phyloP scores from a whole-genome alignment of 2,113 vertebrate species.

The Pipa parva region DNA sequence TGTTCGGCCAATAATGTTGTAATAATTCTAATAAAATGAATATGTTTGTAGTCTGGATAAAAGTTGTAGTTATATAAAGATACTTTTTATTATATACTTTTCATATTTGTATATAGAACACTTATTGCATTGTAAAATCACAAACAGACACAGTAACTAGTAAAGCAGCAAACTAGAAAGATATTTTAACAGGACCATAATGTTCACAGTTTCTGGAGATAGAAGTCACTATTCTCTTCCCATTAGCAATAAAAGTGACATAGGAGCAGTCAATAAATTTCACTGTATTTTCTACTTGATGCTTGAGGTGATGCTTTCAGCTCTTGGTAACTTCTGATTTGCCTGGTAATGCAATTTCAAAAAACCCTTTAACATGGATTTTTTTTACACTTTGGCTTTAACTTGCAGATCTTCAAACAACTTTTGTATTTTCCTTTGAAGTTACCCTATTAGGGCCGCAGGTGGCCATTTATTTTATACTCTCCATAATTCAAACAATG shows the following conservation, averaged over 20 bases:
- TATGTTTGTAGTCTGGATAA: too few species aligned
- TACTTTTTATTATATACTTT: too few species aligned
- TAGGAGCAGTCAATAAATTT: slow-evolving; percentile 33
- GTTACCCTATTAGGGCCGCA: slow-evolving; percentile 44
- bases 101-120: too few species aligned
- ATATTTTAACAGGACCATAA: too few species aligned
- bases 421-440: slow-evolving; percentile 52
- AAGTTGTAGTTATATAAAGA: too few species aligned
- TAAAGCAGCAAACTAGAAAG: too few species aligned
- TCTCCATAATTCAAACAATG: slow-evolving; percentile 51
- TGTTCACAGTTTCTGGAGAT: too few species aligned
- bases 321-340: slow-evolving; percentile 52
- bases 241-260: neutral
- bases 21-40: too few species aligned
- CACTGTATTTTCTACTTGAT: slow-evolving; percentile 41
- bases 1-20: too few species aligned
- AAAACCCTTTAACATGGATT: slow-evolving; percentile 56
- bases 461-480: slow-evolving; percentile 34
- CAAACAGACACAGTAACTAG: too few species aligned
- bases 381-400: slow-evolving; percentile 48
- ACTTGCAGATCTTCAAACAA: slow-evolving; percentile 54
- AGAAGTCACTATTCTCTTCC: too few species aligned
- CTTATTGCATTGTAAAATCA: too few species aligned
- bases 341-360: slow-evolving; percentile 54
- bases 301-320: slow-evolving; percentile 54